Evolutionary conservation across 2,113 vertebrate species (phyloP), one percentile per base, ranked within the genome.

Genomic region (Salvator merianae): DNA sequence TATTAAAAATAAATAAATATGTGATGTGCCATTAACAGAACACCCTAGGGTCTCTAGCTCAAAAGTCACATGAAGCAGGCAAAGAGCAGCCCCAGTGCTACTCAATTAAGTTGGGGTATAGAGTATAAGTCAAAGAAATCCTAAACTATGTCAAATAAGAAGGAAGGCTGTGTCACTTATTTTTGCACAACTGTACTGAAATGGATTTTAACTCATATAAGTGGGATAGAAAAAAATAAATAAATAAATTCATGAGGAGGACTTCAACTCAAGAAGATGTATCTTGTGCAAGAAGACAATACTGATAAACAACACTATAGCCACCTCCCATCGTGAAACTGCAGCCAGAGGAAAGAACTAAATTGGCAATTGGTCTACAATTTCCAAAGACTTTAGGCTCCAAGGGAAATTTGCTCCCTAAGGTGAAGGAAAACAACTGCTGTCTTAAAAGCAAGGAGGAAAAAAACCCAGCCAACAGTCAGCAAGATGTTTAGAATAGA

Each of bases 111-210:
- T 20, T 59, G 55, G 4, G 18, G 18, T 20, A 20, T 59, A 59
- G 55, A 59, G 55, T 59, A 59, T 4, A 59, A 59, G 55, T 59
- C 55, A 59, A 66, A n/a, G 30, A 20, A 72, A 12, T 13, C 84
- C 88, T 84, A 89, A 79, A 68, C 55, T 43, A 32, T 90, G 84
- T 90, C 89, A 90, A 86, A 43, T 53, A 62, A 0, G 87, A 84
- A 81, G 73, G 84, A 66, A 77, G 88, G 89, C 81, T 32, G 2
- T 20, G 14, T 28, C 73, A 36, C 76, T 77, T 79, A 85, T 50
- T 0, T 55, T 73, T 77, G 0, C 12, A 0, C 38, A 1, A n/a
- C 1, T 50, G 40, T 24, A 1, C 73, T 76, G 63, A 74, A 86
- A 50, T 2, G 0, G 71, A 32, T 16, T 34, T 10, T 5, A 40